phyloP scores from a whole-genome alignment of 1,140 invertebrate species.

The Nebria ingens region DNA sequence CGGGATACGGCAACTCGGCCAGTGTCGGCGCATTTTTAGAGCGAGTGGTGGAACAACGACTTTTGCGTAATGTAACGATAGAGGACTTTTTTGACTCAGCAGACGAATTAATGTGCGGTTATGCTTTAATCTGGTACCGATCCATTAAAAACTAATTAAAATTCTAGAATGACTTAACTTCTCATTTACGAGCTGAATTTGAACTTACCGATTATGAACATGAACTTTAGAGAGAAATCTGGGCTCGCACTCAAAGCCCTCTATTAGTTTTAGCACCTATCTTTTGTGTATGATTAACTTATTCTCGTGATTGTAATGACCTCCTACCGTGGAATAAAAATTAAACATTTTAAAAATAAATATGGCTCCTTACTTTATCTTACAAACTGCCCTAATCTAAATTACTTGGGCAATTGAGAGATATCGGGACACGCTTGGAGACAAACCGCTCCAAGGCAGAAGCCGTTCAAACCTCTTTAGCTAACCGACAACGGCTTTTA shows the following conservation, averaged over 20 bases:
- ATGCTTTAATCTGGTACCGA: neutral
- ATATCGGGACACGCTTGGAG: too few species aligned
- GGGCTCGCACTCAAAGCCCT: neutral
- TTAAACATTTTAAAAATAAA: neutral
- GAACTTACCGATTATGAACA: neutral
- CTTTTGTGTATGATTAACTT: neutral
- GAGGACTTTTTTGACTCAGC: neutral
- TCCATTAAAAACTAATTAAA: neutral
- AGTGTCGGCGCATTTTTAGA: neutral
- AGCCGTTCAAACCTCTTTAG: too few species aligned
- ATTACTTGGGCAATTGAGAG: too few species aligned
- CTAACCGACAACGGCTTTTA: too few species aligned
- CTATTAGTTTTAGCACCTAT: neutral
- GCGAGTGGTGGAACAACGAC: neutral
- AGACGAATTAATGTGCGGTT: neutral
- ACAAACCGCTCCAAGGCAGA: too few species aligned
- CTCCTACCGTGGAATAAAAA: neutral
- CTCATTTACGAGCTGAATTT: neutral
- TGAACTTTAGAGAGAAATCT: neutral
- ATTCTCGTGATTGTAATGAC: neutral
- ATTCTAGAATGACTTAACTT: neutral
- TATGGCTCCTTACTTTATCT: constrained; percentile 9
- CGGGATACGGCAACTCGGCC: neutral
- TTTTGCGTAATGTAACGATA: neutral
- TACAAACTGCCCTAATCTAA: too few species aligned